Evolutionary conservation across 37 sponge, comb jelly and placozoan genomes (phyloP).

Genomic region (Petrosia ficiformis): DNA sequence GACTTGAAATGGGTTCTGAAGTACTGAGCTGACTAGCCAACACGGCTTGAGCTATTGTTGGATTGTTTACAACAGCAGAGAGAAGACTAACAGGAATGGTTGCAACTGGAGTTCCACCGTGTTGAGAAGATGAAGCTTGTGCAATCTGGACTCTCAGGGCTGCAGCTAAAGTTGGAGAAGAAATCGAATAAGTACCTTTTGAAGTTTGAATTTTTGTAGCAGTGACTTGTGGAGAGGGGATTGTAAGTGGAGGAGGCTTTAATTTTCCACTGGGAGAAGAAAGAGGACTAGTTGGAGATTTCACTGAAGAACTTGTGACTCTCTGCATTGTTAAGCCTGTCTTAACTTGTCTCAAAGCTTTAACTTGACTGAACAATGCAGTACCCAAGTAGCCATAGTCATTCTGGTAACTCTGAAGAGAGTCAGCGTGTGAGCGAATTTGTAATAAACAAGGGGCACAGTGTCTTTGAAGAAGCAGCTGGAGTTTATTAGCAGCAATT

Average conservation of each 20-base stretch:
- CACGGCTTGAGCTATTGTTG: slow-evolving; percentile 1
- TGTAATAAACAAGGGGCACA: slow-evolving; percentile 46
- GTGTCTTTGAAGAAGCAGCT: slow-evolving; percentile 45
- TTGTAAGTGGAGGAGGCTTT: slow-evolving; percentile 26
- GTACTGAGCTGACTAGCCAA: not conserved
- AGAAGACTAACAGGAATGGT: slow-evolving; percentile 28
- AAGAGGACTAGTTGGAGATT: slow-evolving; percentile 20
- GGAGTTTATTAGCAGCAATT: slow-evolving; percentile 63
- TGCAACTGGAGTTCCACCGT: slow-evolving; percentile 5
- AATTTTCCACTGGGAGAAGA: not conserved
- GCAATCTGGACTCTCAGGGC: slow-evolving; percentile 24
- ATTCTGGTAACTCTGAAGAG: slow-evolving; percentile 47
- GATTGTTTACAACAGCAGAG: slow-evolving; percentile 45
- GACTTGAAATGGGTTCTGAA: not conserved
- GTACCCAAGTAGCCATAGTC: slow-evolving; percentile 69
- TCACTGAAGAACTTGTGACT: slow-evolving; percentile 2
- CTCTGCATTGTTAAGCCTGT: not conserved
- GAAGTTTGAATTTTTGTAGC: slow-evolving; percentile 4
- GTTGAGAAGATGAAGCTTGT: not conserved
- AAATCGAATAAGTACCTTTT: slow-evolving; percentile 7
- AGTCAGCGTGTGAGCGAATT: slow-evolving; percentile 43
- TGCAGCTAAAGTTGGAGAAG: slow-evolving; percentile 50
- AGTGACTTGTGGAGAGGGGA: slow-evolving; percentile 25
- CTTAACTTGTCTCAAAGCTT: slow-evolving; percentile 42
- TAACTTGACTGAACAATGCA: slow-evolving; percentile 61